A percentile compares a stretch with the other conserved stretches of the same genome.
phyloP scores from a whole-genome alignment of 2,797 vertebrate genomes.

The Choloepus didactylus region DNA sequence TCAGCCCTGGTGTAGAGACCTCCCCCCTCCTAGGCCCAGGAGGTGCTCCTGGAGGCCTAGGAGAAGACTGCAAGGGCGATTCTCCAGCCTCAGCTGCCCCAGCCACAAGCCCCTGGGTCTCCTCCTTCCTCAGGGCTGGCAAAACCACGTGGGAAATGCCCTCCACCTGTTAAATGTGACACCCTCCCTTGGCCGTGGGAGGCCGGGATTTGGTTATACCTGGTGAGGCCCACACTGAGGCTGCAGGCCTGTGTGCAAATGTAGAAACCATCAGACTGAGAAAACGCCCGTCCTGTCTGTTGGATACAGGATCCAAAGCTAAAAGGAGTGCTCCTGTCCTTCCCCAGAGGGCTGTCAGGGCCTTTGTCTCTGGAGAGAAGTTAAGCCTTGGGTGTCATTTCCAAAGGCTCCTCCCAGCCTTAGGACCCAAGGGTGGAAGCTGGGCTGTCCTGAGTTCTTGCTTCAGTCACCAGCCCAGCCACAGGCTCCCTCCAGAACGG shows the following conservation, averaged over 20 bases:
- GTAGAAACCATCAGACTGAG: background rate
- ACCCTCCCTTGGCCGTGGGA: background rate
- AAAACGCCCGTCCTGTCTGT: background rate
- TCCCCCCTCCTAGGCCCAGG: background rate
- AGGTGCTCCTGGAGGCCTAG: constrained; percentile 31
- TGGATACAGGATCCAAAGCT: background rate
- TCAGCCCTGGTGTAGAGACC: background rate
- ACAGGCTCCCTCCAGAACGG: background rate
- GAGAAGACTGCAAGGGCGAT: background rate
- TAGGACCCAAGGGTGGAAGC: background rate
- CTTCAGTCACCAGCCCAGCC: background rate
- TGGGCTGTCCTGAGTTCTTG: background rate
- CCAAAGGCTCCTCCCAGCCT: background rate
- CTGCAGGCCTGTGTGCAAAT: background rate
- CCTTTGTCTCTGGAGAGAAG: background rate
- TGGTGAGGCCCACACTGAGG: background rate
- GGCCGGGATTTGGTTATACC: background rate
- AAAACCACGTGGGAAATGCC: constrained; percentile 23
- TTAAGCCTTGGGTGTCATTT: background rate
- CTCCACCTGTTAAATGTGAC: constrained; percentile 2
- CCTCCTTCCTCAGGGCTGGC: background rate
- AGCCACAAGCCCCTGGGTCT: background rate
- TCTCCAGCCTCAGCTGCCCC: background rate
- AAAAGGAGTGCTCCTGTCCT: background rate
- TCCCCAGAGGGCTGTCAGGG: background rate